Evolutionary conservation across 2,113 vertebrate genomes (phyloP), one percentile per base, ranked within the genome.

Genomic region (Pluvianellus socialis): DNA sequence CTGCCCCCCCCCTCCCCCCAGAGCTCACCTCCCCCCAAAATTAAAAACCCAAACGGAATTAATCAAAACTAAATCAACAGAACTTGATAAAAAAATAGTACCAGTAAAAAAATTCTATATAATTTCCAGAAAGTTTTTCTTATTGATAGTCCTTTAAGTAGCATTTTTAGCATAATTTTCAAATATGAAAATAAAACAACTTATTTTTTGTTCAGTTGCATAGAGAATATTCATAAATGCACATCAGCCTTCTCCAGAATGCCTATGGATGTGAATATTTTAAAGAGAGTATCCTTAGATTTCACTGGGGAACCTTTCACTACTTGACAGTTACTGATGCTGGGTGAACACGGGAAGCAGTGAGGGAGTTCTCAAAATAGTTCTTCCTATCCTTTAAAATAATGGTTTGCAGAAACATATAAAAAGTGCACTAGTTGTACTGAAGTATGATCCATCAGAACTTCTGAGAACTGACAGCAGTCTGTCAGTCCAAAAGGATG

Each of bases 41-140:
- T 16, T 33, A 42, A 71, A 50, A 42, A 6, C 2, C 2, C 12
- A 58, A 49, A 9, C 1, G 47, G 15, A 74, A 50, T 24, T 38
- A 76, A 15, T 35, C 14, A 17, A 33, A 20, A 72, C 27, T 86
- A 68, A 86, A 56, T 7, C 4, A 42, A 53, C 7, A 42, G 3
- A 56, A 27, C 7, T 52, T 33, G 40, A 35, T 27, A 73, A 12
- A 33, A 33, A 85, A 79, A 14, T 52, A n/a, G 7, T 52, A 28
- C 0, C 1, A 20, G n/a, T 63, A 24, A 65, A 40, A 62, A 35
- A 42, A 14, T 5, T 1, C 9, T 18, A 5, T 24, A 40, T 5
- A 30, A 32, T 59, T 89, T 80, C 8, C 24, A 32, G 32, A 62
- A 53, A 2, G 0, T 10, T 73, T 93, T 91, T 50, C 13, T 87